Conservation (phyloP, 1,140 invertebrate genomes). For the Ceratina japonica region DNA sequence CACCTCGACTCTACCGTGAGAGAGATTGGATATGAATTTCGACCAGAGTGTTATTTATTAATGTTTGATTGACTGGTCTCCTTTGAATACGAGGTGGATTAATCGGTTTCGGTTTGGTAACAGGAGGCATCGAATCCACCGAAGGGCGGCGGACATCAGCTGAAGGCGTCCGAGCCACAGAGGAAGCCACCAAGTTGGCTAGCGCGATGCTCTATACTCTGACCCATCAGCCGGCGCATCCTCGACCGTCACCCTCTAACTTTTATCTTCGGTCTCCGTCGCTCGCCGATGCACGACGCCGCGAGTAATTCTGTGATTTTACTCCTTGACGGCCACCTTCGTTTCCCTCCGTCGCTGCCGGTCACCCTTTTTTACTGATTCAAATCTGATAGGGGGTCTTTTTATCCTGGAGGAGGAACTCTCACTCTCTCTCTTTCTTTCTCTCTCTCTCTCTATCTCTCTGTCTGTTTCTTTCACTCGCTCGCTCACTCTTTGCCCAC, state of each 20-base stretch:
- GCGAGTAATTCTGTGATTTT: constrained; percentile 67
- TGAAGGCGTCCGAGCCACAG: constrained; percentile 85
- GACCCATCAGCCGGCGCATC: constrained; percentile 79
- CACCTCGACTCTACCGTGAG: no score
- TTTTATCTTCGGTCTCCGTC: constrained; percentile 40
- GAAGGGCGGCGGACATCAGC: constrained; percentile 85
- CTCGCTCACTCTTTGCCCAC: neutral
- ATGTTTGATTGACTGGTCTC: no score
- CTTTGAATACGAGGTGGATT: no score
- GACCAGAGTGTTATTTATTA: no score
- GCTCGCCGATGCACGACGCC: constrained; percentile 19
- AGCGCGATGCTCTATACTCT: constrained; percentile 87
- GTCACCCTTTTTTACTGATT: constrained; percentile 48
- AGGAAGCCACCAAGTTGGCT: constrained; percentile 87
- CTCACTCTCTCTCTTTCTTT: neutral
- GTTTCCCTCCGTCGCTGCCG: constrained; percentile 44
- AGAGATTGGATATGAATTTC: no score
- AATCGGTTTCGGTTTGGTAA: no score
- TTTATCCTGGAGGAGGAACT: constrained; percentile 42
- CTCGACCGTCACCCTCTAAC: constrained; percentile 53
- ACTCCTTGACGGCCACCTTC: constrained; percentile 67
- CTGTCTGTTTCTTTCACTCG: neutral
- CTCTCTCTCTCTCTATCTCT: constrained; percentile 5
- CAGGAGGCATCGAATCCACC: constrained; percentile 91
- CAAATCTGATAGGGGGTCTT: constrained; percentile 27